Evolutionary conservation across 2,888 invertebrate species (phyloP), one percentile per base, ranked within the genome.

Genomic region (Hedya salicella): DNA sequence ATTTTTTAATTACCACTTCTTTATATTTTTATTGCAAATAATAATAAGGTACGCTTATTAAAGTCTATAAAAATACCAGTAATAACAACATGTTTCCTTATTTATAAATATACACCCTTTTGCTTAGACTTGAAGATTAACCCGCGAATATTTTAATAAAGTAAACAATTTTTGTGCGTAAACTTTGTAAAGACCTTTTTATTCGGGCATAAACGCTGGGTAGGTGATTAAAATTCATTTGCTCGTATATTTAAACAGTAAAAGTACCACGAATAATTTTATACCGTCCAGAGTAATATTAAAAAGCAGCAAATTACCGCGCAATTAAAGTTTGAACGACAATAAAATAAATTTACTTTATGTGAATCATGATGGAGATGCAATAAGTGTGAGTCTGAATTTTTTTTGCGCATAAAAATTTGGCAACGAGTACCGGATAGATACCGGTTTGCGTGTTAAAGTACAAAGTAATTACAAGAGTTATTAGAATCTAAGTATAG

Each of bases 141-240:
- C 2, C 11, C 9, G 36, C 36, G 36, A 9, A 36, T 11, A 9
- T 11, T 9, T 36, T 36, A 36, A 36, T 56, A 16, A 56, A 25
- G 16, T 56, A 42, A 2, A 42, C 14, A 42, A 40, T 56, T 56
- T 30, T 49, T 14, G 3, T 30, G 49, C 9, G 14, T 36, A 16
- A 49, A n/a, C 16, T 17, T 46, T 57, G 14, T 32, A 36, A 30
- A 57, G 36, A 48, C 36, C 19, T 48, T 59, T 59, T 48, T 32
- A 57, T 46, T n/a, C 48, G 13, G 32, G 36, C 46, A 36, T 59
- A 59, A 59, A 59, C 60, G 49, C 25, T 36, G 32, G 39, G 25
- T 14, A 25, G 60, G 39, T 60, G 39, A 60, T 60, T 25, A 40
- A 60, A 60, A 48, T 49, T 49, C 49, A 60, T 60, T 49, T 13